phyloP scores from a whole-genome alignment of 2,888 invertebrate species.

The Pocota personata region DNA sequence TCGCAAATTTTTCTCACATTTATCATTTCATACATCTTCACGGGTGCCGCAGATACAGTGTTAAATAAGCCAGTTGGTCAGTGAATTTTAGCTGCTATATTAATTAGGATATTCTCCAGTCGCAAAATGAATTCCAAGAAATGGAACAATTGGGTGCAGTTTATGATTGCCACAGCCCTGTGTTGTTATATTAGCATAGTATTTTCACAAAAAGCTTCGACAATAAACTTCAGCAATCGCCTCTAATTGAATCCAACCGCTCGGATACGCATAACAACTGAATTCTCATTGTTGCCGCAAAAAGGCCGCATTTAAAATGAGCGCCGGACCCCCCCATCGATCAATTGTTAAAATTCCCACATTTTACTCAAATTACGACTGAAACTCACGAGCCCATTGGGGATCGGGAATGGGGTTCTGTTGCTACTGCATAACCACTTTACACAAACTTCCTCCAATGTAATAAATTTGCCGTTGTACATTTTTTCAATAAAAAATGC shows the following conservation, averaged over 20 bases:
- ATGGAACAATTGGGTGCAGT: too few relatives aligned
- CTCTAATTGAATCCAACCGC: background rate
- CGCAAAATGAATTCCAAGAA: too few relatives aligned
- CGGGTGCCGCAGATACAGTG: too few relatives aligned
- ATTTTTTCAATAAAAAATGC: slow-evolving; percentile 1
- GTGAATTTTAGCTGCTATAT: too few relatives aligned
- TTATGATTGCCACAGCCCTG: too few relatives aligned
- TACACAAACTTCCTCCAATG: background rate
- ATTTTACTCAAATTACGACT: slow-evolving; percentile 8
- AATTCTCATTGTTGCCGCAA: background rate
- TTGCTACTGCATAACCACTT: background rate
- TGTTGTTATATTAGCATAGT: too few relatives aligned
- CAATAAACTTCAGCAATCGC: background rate
- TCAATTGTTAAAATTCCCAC: slow-evolving; percentile 4
- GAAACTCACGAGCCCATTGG: background rate
- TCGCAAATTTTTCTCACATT: too few relatives aligned
- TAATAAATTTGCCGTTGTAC: background rate
- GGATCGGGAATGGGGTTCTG: background rate
- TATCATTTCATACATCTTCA: too few relatives aligned
- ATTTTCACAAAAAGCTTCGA: too few relatives aligned
- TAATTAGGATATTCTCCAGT: too few relatives aligned
- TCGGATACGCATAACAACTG: slow-evolving; percentile 1
- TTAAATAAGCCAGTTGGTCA: too few relatives aligned
- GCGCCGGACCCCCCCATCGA: background rate
- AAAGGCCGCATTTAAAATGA: background rate